Base-by-base conservation (phyloP, 1,140 invertebrate species). In the Brachionus sp. region DNA sequence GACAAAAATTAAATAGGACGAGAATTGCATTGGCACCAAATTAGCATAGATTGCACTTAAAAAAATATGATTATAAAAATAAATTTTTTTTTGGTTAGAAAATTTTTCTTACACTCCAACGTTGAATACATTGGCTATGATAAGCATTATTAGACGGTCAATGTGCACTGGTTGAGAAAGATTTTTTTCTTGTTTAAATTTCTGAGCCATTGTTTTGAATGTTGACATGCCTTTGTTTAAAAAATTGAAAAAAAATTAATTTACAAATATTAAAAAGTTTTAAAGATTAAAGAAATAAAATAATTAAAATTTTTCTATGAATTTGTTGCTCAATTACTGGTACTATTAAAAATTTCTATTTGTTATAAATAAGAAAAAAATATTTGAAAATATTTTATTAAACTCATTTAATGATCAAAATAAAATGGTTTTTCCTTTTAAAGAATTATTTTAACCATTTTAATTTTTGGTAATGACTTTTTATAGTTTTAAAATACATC, bases 1-100 rank as follows among this genome's bases (percentile, higher is more conserved):
- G 39, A 95, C 91, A 10, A 91, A 90, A n/a, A 96, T 89, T 5
- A 96, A 88, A 87, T 93, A 94, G 0, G 93, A 93, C 89, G 95
- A 95, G 88, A 95, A 93, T 85, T 91, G 91, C 39, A 93, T 91
- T 84, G 92, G 91, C 62, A 90, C 88, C 64, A 90, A 89, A 13
- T 92, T 87, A 84, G 93, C 94, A 86, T 91, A 92, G 2, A 92
- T 89, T 0, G 94, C 93, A 83, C 90, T 90, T 87, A 33, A 46
- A 46, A 23, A 57, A 82, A 77, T 73, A 1, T 50, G 1, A 50
- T 12, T 50, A 46, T 12, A 13, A 53, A 77, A 35, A 9, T 50
- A 77, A 64, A 37, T 23, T 25, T 84, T 6, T 39, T 33, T 4
- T 42, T 23, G 46, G 9, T 29, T 10, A 3, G 50, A 2, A 7